A percentile compares a stretch with the other conserved stretches of the same genome.
These are phyloP conservation scores for Anguilla pacifica DNA, from an alignment of 2,797 vertebrate species.

Conservation along the genomic window DNA sequence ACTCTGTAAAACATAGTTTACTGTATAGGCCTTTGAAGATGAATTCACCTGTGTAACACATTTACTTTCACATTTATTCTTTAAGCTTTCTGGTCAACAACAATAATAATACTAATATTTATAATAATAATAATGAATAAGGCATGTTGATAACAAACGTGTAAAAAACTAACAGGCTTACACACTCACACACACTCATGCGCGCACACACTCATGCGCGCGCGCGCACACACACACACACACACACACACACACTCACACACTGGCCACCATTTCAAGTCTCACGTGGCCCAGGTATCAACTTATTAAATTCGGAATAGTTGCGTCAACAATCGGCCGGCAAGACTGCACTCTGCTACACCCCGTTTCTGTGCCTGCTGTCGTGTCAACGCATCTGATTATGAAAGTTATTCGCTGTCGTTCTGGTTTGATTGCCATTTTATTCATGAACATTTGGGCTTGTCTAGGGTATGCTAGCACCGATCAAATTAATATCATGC, in stretches of 20 bases:
- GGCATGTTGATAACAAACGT: background rate
- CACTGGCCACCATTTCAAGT: slow-evolving; percentile 18
- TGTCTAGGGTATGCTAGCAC: background rate
- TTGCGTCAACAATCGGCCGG: slow-evolving; percentile 39
- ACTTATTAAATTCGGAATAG: slow-evolving; percentile 31
- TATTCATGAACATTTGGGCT: slow-evolving; percentile 38
- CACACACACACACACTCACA: background rate
- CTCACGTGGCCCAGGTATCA: slow-evolving; percentile 54
- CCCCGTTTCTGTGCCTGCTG: background rate
- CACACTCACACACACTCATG: background rate
- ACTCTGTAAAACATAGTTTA: background rate
- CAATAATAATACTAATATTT: slow-evolving; percentile 19
- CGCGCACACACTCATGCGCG: background rate
- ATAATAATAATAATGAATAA: slow-evolving; percentile 20
- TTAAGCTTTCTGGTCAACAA: background rate
- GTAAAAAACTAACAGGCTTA: background rate
- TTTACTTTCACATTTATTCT: background rate
- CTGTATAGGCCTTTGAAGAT: background rate
- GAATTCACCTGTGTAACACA: background rate
- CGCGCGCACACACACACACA: background rate
- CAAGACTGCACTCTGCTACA: background rate
- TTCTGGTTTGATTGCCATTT: slow-evolving; percentile 49
- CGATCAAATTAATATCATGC: background rate
- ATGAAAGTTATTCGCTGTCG: slow-evolving; percentile 38
- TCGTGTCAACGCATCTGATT: background rate